These are phyloP conservation scores for Lomographa bimaculata DNA, from an alignment of 2,888 invertebrate species.

Conservation along the genomic window DNA sequence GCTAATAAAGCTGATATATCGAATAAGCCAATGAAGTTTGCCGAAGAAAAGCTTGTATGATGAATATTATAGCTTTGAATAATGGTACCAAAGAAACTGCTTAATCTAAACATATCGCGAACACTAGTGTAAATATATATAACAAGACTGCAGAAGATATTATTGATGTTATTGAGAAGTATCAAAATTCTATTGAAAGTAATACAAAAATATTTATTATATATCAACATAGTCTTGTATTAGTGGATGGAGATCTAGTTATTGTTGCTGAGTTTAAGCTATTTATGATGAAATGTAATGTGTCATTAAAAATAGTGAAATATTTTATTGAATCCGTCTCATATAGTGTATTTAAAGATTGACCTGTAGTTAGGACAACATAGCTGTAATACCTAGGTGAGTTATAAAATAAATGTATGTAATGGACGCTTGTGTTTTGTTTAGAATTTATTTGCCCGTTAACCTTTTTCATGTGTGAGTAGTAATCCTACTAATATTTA, in stretches of 20 bases:
- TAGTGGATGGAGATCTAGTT: background rate
- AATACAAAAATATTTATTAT: slow-evolving; percentile 4
- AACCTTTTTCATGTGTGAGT: too few relatives aligned
- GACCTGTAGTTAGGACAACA: slow-evolving; percentile 9
- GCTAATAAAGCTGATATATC: slow-evolving; percentile 49
- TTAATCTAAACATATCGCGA: slow-evolving; percentile 25
- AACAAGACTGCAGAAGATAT: slow-evolving; percentile 19
- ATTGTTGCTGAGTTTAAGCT: slow-evolving; percentile 17
- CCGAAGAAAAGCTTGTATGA: slow-evolving; percentile 80
- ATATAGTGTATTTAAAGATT: slow-evolving; percentile 19
- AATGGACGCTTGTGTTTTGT: slow-evolving; percentile 8
- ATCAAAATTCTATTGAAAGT: slow-evolving; percentile 13
- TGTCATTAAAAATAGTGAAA: slow-evolving; percentile 13
- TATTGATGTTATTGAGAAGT: slow-evolving; percentile 12
- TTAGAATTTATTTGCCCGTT: slow-evolving; percentile 1
- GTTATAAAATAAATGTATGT: slow-evolving; percentile 20
- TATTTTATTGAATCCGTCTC: slow-evolving; percentile 31
- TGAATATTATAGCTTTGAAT: slow-evolving; percentile 9
- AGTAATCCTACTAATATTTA: too few relatives aligned
- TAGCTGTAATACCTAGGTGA: slow-evolving; percentile 21
- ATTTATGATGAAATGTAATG: slow-evolving; percentile 9
- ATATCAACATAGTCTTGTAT: too few relatives aligned
- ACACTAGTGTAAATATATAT: slow-evolving; percentile 17
- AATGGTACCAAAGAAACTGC: slow-evolving; percentile 15
- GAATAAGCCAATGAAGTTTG: slow-evolving; percentile 67